Evolutionary conservation across 2,113 vertebrate species (phyloP), one percentile per base, ranked within the genome.

Genomic region (Gallinago paraguaiae): DNA sequence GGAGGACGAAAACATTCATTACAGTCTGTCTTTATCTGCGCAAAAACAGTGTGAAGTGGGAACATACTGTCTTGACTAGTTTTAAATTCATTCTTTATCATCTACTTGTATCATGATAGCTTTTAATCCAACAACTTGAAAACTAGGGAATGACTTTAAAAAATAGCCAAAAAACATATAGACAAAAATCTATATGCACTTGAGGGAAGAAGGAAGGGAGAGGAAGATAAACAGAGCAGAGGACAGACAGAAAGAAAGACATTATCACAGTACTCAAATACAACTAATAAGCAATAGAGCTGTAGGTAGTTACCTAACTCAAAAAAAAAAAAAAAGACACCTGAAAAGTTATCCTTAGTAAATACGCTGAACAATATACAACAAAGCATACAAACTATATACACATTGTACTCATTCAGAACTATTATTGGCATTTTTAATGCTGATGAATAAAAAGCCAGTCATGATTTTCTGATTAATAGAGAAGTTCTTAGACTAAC

Each of bases 401-500:
- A 23, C 3, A 54, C 13, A 6, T 17, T 48, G 22, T n/a, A 72
- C 23, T 39, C 17, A 59, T 63, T 77, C 69, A 69, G 35, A 79
- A 79, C 33, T 71, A 64, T 7, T 82, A 64, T 23, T 17, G 22
- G 56, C 25, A 35, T 57, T 68, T 70, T 91, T 39, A 50, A 95
- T 87, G 72, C 51, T 85, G 88, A 95, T 89, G 9, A 96, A 79
- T 74, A 46, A 51, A 88, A 95, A 76, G 41, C 56, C 71, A 90
- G 30, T 76, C 79, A 93, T 94, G 11, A 80, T 59, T 82, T 71
- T 80, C 53, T 57, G 67, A 94, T 95, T 92, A 96, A 91, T 28
- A 90, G 65, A 74, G 57, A 50, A 71, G 71, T 46, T 89, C 59
- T 83, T 70, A 71, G 56, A 64, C 78, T 63, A 75, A 81, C 28